Base-by-base conservation (phyloP, 2,888 invertebrate species). In the Drosophila fulvimacula region DNA sequence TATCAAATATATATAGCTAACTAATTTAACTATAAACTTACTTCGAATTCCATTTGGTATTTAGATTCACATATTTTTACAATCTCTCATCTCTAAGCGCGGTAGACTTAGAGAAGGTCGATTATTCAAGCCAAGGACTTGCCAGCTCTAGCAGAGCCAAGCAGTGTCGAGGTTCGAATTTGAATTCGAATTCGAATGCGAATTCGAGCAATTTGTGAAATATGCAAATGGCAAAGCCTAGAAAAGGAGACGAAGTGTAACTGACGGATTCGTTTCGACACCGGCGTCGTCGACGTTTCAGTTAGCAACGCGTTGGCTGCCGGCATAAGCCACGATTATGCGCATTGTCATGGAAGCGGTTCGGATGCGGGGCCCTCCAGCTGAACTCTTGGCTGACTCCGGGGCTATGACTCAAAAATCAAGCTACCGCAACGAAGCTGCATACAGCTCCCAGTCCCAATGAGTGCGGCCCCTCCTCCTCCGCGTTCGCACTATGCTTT, bases 401-500 rank as follows among this genome's bases (percentile, higher is more conserved):
- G 60, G 48, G 60, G 69, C 72, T 60, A 72, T 85, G 85, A 88
- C 70, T 86, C 88, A 88, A 86, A 85, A 86, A 83, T 78, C 85
- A 88, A 75, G 86, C 86, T 85, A 86, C 83, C 85, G 85, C 86
- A 88, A 86, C 85, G 85, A 67, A 73, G 68, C 77, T 69, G 73
- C 76, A 76, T 46, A 68, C 32, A 58, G 69, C 46, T 24, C 53
- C 46, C 36, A 41, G 52, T 59, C 36, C 30, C 52, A 24, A n/a
- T 38, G 51, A 6, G n/a, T 11, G n/a, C n/a, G 24, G 48, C 36
- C 21, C 11, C 48, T 10, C 11, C 5, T 2, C 38, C n/a, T n/a
- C 17, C 39, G 38, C 24, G n/a, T 24, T 49, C 19, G 19, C 49
- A 32, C 38, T 21, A 51, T 51, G 68, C 79, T 78, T 76, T 82